A percentile compares a stretch with the other conserved stretches of the same genome.
phyloP scores from a whole-genome alignment of 2,888 invertebrate genomes.

The Tromatobia lineatoria region DNA sequence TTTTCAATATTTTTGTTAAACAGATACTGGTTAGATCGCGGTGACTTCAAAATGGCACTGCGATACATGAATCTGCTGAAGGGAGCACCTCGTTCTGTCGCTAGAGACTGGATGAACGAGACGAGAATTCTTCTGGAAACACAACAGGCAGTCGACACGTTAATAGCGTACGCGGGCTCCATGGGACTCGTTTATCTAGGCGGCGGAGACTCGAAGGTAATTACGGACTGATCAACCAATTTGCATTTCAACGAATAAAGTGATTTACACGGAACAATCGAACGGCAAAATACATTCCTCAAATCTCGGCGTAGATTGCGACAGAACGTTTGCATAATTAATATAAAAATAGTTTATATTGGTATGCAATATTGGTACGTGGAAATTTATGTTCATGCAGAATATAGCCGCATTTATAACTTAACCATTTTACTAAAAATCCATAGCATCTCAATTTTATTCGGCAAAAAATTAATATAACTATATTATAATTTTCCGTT shows the following conservation, averaged over 20 bases:
- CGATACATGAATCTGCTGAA: constrained; percentile 94
- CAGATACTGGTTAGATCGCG: constrained; percentile 95
- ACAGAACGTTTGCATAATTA: neutral
- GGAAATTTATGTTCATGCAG: neutral
- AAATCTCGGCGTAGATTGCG: neutral
- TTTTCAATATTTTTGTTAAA: neutral
- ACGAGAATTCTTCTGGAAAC: constrained; percentile 94
- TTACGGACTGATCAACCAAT: constrained; percentile 25
- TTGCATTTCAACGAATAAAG: neutral
- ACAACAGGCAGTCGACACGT: constrained; percentile 94
- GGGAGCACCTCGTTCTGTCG: constrained; percentile 95
- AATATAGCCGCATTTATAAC: neutral
- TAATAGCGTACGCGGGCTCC: constrained; percentile 95
- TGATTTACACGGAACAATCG: neutral
- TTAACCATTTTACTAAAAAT: too few species aligned
- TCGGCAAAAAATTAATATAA: too few species aligned
- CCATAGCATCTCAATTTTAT: too few species aligned
- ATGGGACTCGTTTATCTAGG: constrained; percentile 88
- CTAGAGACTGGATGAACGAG: constrained; percentile 95
- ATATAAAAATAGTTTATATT: neutral
- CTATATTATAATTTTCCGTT: too few species aligned
- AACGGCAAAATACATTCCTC: neutral
- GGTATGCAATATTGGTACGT: neutral
- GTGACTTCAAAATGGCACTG: constrained; percentile 94
- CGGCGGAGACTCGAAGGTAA: constrained; percentile 80